Evolutionary conservation across 2,888 invertebrate species (phyloP).

Genomic region (Barypeithes pellucidus): DNA sequence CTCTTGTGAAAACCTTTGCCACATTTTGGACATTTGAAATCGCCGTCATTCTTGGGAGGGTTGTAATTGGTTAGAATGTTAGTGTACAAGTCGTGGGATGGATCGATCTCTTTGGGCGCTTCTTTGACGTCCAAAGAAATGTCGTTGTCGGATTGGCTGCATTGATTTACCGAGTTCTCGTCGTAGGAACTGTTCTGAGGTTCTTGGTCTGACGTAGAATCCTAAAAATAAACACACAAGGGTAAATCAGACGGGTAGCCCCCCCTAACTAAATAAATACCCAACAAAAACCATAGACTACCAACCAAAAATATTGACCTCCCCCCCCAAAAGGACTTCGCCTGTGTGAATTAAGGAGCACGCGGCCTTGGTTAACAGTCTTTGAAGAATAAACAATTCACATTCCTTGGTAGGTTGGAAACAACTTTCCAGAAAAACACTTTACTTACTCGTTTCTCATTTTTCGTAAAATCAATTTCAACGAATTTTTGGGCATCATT

Average conservation of each 20-base stretch:
- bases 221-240: slow-evolving; percentile 17
- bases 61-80: slow-evolving; percentile 70
- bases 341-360: no score
- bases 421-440: no score
- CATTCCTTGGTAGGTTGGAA: no score
- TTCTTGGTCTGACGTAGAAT: slow-evolving; percentile 25
- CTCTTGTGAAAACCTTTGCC: slow-evolving; percentile 74
- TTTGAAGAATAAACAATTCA: no score
- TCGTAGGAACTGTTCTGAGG: slow-evolving; percentile 20
- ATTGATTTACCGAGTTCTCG: slow-evolving; percentile 14
- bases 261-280: no score
- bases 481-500: slow-evolving; percentile 2
- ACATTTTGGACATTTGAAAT: slow-evolving; percentile 74
- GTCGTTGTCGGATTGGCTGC: slow-evolving; percentile 50
- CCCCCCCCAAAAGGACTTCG: no score
- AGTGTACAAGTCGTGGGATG: slow-evolving; percentile 68
- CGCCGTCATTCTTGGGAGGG: slow-evolving; percentile 70
- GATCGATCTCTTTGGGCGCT: slow-evolving; percentile 68
- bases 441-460: slow-evolving; percentile 26
- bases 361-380: no score
- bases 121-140: slow-evolving; percentile 37
- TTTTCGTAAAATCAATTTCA: background rate
- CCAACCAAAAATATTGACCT: no score
- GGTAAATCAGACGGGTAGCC: no score
- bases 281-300: no score